phyloP scores from a whole-genome alignment of 2,797 vertebrate genomes.

The Allobates femoralis region DNA sequence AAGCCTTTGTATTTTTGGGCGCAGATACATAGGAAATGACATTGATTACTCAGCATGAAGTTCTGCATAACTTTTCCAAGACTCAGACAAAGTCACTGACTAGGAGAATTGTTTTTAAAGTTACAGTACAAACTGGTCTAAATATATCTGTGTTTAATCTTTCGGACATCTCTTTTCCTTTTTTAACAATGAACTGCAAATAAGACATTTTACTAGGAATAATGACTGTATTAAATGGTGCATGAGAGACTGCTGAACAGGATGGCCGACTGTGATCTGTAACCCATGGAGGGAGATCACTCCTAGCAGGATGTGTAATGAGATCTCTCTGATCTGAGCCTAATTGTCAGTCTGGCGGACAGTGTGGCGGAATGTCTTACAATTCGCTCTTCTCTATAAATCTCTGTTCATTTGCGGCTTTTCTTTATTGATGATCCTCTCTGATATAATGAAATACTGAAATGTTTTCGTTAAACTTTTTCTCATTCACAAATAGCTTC shows the following conservation, averaged over 20 bases:
- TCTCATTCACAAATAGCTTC: neutral
- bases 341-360: conserved; percentile 64
- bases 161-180: conserved; percentile 19
- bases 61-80: neutral
- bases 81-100: conserved; percentile 6
- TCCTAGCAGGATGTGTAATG: conserved; percentile 56
- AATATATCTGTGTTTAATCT: conserved; percentile 44
- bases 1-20: conserved; percentile 3
- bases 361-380: conserved; percentile 63
- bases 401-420: conserved; percentile 28
- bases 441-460: neutral
- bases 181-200: conserved; percentile 61
- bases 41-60: conserved; percentile 27
- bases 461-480: neutral
- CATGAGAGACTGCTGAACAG: conserved; percentile 53
- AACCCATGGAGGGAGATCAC: conserved; percentile 48
- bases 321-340: conserved; percentile 64
- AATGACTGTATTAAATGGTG: conserved; percentile 52
- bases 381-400: conserved; percentile 56
- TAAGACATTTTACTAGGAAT: conserved; percentile 64
- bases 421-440: neutral
- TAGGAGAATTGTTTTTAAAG: conserved; percentile 18
- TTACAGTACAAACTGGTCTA: conserved; percentile 21
- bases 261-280: conserved; percentile 63
- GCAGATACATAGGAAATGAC: conserved; percentile 14